A percentile compares a stretch with the other conserved stretches of the same genome.
These are phyloP conservation scores for Mus spicilegus DNA, from an alignment of 2,113 vertebrate species.

Conservation along the genomic window DNA sequence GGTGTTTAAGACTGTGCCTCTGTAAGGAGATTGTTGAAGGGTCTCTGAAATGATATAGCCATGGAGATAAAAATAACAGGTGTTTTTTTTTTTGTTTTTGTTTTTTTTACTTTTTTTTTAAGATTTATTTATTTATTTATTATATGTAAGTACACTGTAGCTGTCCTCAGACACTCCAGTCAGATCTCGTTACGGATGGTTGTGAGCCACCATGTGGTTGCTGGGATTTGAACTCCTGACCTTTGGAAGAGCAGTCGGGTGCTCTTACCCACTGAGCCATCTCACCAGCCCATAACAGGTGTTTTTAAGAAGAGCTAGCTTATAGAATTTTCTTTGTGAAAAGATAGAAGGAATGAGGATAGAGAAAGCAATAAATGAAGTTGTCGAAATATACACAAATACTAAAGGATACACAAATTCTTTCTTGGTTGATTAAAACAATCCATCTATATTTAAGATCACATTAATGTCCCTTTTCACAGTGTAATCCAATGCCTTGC, in stretches of 20 bases:
- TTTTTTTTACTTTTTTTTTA: too few relatives aligned
- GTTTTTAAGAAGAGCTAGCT: neutral
- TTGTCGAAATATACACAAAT: conserved; percentile 23
- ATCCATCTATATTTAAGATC: conserved; percentile 11
- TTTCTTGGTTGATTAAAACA: conserved; percentile 29
- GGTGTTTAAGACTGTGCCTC: neutral
- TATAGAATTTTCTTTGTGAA: neutral
- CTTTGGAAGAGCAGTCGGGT: too few relatives aligned
- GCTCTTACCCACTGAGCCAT: too few relatives aligned
- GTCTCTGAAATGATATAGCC: neutral
- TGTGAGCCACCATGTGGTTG: too few relatives aligned
- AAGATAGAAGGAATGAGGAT: neutral
- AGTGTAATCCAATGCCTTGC: neutral
- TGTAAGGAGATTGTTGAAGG: neutral
- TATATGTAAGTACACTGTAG: too few relatives aligned
- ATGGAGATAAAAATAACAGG: neutral
- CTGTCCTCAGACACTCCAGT: too few relatives aligned
- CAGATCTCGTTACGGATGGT: too few relatives aligned
- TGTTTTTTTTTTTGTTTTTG: too few relatives aligned
- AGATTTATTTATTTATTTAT: too few relatives aligned
- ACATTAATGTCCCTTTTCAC: neutral
- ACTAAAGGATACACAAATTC: neutral
- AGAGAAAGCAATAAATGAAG: neutral
- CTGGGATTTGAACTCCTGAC: too few relatives aligned
- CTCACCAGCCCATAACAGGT: too few relatives aligned